phyloP scores from a whole-genome alignment of 2,888 invertebrate species.

The Troides oblongomaculatus region DNA sequence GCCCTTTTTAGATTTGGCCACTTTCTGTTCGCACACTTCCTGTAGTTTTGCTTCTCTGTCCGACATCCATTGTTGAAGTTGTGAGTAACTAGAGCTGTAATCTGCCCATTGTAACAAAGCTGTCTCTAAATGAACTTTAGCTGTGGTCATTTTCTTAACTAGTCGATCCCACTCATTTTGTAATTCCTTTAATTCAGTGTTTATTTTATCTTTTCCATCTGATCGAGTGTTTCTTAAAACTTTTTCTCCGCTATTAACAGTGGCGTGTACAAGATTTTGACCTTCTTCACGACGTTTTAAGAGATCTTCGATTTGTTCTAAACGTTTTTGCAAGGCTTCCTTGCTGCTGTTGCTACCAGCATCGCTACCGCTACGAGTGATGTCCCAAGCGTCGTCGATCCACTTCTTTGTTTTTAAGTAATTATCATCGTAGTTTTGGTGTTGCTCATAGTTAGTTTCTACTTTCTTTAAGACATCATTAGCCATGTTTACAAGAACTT shows the following conservation, averaged over 20 bases:
- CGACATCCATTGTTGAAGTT: slow-evolving; percentile 95
- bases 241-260: slow-evolving; percentile 94
- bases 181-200: slow-evolving; percentile 91
- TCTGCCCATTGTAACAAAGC: slow-evolving; percentile 96
- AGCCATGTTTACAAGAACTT: slow-evolving; percentile 92
- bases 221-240: slow-evolving; percentile 92
- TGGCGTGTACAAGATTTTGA: slow-evolving; percentile 91
- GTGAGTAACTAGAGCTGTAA: slow-evolving; percentile 95
- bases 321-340: slow-evolving; percentile 89
- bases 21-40: slow-evolving; percentile 92
- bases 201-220: slow-evolving; percentile 93
- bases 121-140: slow-evolving; percentile 94
- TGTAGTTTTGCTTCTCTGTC: slow-evolving; percentile 95
- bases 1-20: slow-evolving; percentile 88
- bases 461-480: slow-evolving; percentile 95
- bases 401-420: slow-evolving; percentile 88
- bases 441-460: slow-evolving; percentile 92
- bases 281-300: slow-evolving; percentile 91
- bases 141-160: slow-evolving; percentile 93
- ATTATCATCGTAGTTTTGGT: slow-evolving; percentile 88
- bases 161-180: slow-evolving; percentile 96
- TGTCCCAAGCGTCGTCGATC: slow-evolving; percentile 92
- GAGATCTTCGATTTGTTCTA: slow-evolving; percentile 89
- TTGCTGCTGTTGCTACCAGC: slow-evolving; percentile 88
- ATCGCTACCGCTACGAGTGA: slow-evolving; percentile 89